These are phyloP conservation scores for Panagrolaimus sp. DNA, from an alignment of 1,140 invertebrate species.

Conservation along the genomic window DNA sequence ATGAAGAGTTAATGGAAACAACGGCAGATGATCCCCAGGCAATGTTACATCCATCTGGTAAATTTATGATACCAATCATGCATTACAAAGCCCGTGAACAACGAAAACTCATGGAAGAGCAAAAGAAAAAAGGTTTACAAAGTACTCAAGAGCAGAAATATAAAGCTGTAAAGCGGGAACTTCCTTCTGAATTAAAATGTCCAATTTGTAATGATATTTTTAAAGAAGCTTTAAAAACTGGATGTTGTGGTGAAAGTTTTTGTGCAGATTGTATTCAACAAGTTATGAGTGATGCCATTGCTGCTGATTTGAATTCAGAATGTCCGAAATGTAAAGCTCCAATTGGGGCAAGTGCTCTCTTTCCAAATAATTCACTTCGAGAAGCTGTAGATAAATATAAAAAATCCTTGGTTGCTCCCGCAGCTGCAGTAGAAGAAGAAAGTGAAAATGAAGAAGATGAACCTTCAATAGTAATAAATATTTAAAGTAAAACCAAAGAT, in stretches of 20 bases:
- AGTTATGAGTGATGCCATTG: background rate
- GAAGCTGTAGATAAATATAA: background rate
- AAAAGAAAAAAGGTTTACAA: background rate
- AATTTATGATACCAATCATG: slow-evolving; percentile 18
- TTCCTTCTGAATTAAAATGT: slow-evolving; percentile 15
- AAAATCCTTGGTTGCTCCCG: background rate
- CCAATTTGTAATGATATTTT: slow-evolving; percentile 11
- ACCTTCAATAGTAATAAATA: background rate
- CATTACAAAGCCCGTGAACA: slow-evolving; percentile 3
- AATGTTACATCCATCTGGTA: slow-evolving; percentile 19
- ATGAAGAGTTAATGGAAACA: slow-evolving; percentile 13
- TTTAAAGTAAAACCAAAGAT: no score
- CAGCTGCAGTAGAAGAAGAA: background rate
- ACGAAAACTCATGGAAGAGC: slow-evolving; percentile 1
- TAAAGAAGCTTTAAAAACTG: slow-evolving; percentile 1
- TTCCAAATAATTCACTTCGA: background rate
- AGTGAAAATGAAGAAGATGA: background rate
- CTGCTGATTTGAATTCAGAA: background rate
- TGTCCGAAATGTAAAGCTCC: no score
- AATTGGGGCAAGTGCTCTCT: background rate
- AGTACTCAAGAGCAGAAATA: background rate
- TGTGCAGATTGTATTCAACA: slow-evolving; percentile 15
- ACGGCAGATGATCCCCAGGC: slow-evolving; percentile 12
- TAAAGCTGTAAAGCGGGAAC: background rate
- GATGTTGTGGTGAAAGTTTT: slow-evolving; percentile 11